Percentiles rank a stretch among this genome's conserved stretches.
Evolutionary conservation across 2,888 invertebrate species (phyloP).

Genomic region (Malacosoma neustria): DNA sequence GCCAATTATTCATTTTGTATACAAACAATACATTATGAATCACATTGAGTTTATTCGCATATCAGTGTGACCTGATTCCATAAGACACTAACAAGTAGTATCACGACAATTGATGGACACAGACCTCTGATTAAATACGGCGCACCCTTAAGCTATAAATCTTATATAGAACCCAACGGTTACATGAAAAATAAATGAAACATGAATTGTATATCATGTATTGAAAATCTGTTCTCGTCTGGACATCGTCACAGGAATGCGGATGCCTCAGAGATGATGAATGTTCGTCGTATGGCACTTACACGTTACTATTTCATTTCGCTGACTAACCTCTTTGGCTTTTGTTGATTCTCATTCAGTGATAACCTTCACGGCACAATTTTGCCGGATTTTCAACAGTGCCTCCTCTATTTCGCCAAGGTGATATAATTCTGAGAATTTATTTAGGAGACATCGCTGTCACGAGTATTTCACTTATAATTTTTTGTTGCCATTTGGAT

Average conservation of each 20-base stretch:
- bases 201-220: neutral
- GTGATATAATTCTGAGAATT: neutral
- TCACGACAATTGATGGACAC: neutral
- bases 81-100: neutral
- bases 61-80: neutral
- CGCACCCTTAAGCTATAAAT: neutral
- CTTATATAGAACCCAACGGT: neutral
- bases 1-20: no score
- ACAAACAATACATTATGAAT: no score
- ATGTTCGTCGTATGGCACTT: neutral
- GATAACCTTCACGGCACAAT: neutral
- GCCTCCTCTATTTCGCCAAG: neutral
- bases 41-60: no score
- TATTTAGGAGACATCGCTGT: no score
- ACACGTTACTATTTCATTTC: constrained; percentile 1
- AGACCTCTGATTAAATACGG: neutral
- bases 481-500: no score
- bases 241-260: constrained; percentile 1
- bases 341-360: constrained; percentile 2
- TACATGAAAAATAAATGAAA: neutral
- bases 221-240: neutral
- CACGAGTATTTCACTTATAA: no score
- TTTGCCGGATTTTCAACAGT: neutral
- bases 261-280: constrained; percentile 3
- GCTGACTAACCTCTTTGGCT: constrained; percentile 6